phyloP scores from a whole-genome alignment of 2,113 vertebrate genomes.

The Motacilla tschutschensis region DNA sequence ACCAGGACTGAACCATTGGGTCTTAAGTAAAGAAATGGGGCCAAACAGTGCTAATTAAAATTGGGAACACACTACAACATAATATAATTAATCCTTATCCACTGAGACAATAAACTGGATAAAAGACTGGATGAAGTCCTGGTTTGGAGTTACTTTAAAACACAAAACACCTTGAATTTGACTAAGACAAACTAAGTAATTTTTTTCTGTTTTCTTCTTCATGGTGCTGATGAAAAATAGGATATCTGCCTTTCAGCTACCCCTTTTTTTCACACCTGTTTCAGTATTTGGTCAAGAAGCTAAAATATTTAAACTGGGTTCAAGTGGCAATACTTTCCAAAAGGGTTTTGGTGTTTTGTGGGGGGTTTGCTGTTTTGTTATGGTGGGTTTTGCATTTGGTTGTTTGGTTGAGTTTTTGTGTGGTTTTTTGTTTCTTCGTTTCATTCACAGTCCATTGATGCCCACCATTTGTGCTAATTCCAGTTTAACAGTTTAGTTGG shows the following conservation, averaged over 20 bases:
- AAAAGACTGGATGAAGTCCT: background rate
- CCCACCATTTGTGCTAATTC: background rate
- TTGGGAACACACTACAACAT: no score
- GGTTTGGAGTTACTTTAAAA: background rate
- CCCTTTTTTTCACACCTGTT: background rate
- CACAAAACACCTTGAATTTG: background rate
- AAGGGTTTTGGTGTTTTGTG: background rate
- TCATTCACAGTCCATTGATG: background rate
- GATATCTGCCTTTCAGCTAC: background rate
- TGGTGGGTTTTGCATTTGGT: background rate
- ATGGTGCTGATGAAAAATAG: background rate
- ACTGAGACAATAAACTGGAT: background rate
- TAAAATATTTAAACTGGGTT: background rate
- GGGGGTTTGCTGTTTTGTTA: background rate
- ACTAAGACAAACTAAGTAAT: background rate
- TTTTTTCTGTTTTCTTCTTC: background rate
- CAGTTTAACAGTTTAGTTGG: background rate
- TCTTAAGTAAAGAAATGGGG: no score
- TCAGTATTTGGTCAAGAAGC: background rate
- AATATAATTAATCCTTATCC: background rate
- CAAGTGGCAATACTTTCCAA: background rate
- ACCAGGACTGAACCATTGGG: no score
- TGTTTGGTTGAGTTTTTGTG: background rate
- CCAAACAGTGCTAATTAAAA: no score
- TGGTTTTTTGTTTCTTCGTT: background rate